phyloP scores from a whole-genome alignment of 2,888 invertebrate species.

The Cephus pulcher region DNA sequence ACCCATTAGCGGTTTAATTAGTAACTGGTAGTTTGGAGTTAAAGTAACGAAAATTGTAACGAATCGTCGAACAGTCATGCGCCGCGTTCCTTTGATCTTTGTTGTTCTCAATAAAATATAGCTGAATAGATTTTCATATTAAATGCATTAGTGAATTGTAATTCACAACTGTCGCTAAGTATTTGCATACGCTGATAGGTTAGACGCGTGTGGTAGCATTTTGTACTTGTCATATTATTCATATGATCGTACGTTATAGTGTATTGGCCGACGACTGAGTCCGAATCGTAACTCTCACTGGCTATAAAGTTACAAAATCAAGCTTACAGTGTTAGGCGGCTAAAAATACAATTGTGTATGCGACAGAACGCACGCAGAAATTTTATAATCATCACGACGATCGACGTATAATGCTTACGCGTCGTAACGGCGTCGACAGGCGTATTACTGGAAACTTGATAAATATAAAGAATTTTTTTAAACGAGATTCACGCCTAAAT shows the following conservation, averaged over 20 bases:
- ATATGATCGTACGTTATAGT: background rate
- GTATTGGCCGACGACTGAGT: background rate
- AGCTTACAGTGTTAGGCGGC: background rate
- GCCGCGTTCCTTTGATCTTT: background rate
- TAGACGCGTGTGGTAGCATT: background rate
- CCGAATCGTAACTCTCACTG: background rate
- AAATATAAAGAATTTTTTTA: background rate
- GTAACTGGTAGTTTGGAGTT: background rate
- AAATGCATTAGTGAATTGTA: background rate
- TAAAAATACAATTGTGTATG: background rate
- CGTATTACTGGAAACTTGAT: background rate
- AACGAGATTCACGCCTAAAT: background rate
- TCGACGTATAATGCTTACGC: background rate
- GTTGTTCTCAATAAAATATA: background rate
- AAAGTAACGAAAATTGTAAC: background rate
- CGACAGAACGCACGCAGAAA: background rate
- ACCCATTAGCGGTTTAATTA: background rate
- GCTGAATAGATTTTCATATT: background rate
- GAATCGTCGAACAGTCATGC: background rate
- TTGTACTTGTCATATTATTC: background rate
- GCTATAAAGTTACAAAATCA: background rate
- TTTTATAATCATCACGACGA: background rate
- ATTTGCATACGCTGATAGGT: background rate
- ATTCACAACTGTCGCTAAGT: background rate
- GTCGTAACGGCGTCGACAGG: background rate